Base-by-base conservation (phyloP, 2,113 vertebrate species). In the Rhodinocichla rosea region DNA sequence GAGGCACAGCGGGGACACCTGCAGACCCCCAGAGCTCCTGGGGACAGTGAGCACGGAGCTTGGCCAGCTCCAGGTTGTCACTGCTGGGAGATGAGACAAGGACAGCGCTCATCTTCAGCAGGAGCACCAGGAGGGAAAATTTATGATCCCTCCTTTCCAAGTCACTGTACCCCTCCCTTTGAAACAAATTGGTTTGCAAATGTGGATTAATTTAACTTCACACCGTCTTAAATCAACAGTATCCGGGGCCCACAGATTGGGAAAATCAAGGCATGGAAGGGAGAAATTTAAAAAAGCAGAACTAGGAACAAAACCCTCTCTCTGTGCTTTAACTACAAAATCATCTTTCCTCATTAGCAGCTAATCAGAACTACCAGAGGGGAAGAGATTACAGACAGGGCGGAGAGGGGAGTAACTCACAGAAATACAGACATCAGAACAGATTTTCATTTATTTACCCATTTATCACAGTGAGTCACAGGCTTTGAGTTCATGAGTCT, bases 271-370 rank as follows among this genome's bases (percentile, higher is more conserved):
- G 84, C 93, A 80, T 2, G 16, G 82, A 59, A 64, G 11, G 69
- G 16, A 11, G 37, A 37, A 37, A 17, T 5, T 3, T 7, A 18
- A n/a, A 53, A 71, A 32, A 26, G 21, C 53, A 89, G 49, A 90
- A 79, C 32, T 32, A 59, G 70, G 81, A 84, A 84, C 21, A 79
- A 91, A 77, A n/a, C 53, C 42, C 12, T 71, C 52, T 82, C 84
- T 55, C 57, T 71, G 57, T 55, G 78, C 78, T 95, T 92, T 95
- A 96, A 95, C 87, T 85, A 42, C 84, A 87, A 85, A 94, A 78
- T 71, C 87, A 95, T 91, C 89, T 96, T 71, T 94, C 91, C 91
- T 92, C 87, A 56, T 95, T 91, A 97, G 89, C 87, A 85, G 78
- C 84, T 95, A 89, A 95, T 91, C 84, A 95, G 91, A 96, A 82